A percentile compares a stretch with the other conserved stretches of the same genome.
phyloP scores from a whole-genome alignment of 2,113 vertebrate species.

The Melanocharis versteri region DNA sequence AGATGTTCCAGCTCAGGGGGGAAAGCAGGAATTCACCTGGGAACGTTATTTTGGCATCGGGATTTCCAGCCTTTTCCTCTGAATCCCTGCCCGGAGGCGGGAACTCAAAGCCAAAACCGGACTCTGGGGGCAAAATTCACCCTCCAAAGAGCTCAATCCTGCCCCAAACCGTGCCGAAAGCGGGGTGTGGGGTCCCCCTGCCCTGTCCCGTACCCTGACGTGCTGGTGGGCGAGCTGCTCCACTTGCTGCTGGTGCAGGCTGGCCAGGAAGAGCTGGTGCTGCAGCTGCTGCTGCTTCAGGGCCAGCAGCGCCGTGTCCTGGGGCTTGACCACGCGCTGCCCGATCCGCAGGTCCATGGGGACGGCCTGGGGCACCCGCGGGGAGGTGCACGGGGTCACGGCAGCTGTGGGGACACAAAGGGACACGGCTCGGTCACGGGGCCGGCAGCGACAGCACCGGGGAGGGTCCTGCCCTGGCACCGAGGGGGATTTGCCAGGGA shows the following conservation, averaged over 20 bases:
- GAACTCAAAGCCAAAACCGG: not conserved
- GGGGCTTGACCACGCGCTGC: constrained; percentile 74
- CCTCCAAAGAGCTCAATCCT: accelerated
- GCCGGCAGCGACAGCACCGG: not conserved
- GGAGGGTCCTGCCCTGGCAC: accelerated
- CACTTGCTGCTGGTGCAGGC: constrained; percentile 81
- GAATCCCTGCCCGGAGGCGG: not conserved
- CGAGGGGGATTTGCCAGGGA: not conserved
- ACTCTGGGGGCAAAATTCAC: not conserved
- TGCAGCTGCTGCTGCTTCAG: constrained; percentile 79
- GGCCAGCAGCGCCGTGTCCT: constrained; percentile 79
- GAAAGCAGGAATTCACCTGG: not conserved
- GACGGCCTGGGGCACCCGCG: constrained; percentile 69
- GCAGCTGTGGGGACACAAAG: constrained; percentile 54
- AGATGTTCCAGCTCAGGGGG: not conserved
- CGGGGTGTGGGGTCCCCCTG: accelerated
- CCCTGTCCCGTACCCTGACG: constrained; percentile 54
- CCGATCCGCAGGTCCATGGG: constrained; percentile 91
- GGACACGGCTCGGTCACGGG: not conserved
- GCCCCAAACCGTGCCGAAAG: accelerated
- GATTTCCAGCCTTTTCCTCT: not conserved
- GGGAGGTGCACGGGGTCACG: constrained; percentile 46
- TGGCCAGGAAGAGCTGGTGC: constrained; percentile 78
- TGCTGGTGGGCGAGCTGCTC: constrained; percentile 70
- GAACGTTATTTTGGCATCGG: not conserved